A percentile compares a stretch with the other conserved stretches of the same genome.
phyloP scores from a whole-genome alignment of 2,797 vertebrate genomes.

The Pseudopleuronectes americanus region DNA sequence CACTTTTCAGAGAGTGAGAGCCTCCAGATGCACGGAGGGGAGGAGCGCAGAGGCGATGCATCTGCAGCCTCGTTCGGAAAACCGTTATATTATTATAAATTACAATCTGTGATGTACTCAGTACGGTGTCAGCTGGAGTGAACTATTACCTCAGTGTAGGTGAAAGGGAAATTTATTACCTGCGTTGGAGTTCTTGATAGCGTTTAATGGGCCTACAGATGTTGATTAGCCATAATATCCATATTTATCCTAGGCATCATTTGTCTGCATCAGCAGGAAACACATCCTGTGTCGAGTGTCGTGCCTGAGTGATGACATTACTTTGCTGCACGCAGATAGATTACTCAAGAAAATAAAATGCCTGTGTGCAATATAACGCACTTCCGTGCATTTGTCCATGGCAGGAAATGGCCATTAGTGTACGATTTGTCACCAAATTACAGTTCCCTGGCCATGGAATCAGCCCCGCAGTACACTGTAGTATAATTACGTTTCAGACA shows the following conservation, averaged over 20 bases:
- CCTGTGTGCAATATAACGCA: slow-evolving; percentile 45
- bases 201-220: slow-evolving; percentile 48
- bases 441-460: slow-evolving; percentile 26
- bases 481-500: slow-evolving; percentile 46
- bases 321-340: slow-evolving; percentile 36
- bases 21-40: slow-evolving; percentile 19
- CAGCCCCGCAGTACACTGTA: slow-evolving; percentile 27
- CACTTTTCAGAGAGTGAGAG: slow-evolving; percentile 15
- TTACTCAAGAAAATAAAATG: slow-evolving; percentile 62
- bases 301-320: slow-evolving; percentile 51
- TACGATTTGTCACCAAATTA: slow-evolving; percentile 52
- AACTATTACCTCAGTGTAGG: slow-evolving; percentile 45
- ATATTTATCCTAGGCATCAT: slow-evolving; percentile 63
- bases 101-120: slow-evolving; percentile 38
- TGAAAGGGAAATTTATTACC: slow-evolving; percentile 52
- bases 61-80: slow-evolving; percentile 28
- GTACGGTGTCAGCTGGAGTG: slow-evolving; percentile 51
- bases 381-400: slow-evolving; percentile 46
- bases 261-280: slow-evolving; percentile 68
- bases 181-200: slow-evolving; percentile 55
- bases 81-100: slow-evolving; percentile 31
- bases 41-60: slow-evolving; percentile 24
- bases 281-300: slow-evolving; percentile 38
- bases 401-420: slow-evolving; percentile 53
- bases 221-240: slow-evolving; percentile 75